Evolutionary conservation across 2,113 vertebrate species (phyloP), one percentile per base, ranked within the genome.

Genomic region (Dipodomys ordii): DNA sequence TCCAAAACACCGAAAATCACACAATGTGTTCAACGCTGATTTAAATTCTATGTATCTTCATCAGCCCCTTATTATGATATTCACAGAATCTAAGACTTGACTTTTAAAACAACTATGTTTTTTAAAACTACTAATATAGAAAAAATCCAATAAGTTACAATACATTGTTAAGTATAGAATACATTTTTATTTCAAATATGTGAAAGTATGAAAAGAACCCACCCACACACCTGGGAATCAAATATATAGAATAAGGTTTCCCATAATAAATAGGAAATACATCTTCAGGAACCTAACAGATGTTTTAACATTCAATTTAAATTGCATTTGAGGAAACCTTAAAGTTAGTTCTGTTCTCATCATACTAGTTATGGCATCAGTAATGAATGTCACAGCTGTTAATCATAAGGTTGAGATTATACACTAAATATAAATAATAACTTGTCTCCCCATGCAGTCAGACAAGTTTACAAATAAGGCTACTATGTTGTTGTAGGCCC

Each of bases 121-220:
- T 72, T 27, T 20, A 67, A 39, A 39, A 39, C 62, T 7, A 77
- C 27, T 25, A 89, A 77, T 28, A 67, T 1, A 92, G 83, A 23
- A 39, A 57, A 68, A 32, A 72, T 19, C 44, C 72, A 80, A 19
- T 87, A 69, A 67, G 39, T 80, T 74, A 78, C 7, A 83, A 77
- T 62, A 30, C 0, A 81, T 72, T 16, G 72, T 79, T 35, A 78
- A 84, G 0, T 60, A 0, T 82, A 92, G 46, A 83, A 76, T 3
- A 74, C 0, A 65, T 67, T 92, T 44, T 83, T 60, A 81, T 77
- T 96, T 81, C 0, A 69, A 92, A 94, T 95, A 79, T 60, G 10
- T 85, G 90, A 92, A 90, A 81, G 23, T 76, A 53, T 67, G n/a
- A 77, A 89, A 89, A 94, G 28, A 85, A 77, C 4, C 3, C 64